These are phyloP conservation scores for Etia nguti DNA, from an alignment of 2,113 vertebrate genomes.

Conservation along the genomic window DNA sequence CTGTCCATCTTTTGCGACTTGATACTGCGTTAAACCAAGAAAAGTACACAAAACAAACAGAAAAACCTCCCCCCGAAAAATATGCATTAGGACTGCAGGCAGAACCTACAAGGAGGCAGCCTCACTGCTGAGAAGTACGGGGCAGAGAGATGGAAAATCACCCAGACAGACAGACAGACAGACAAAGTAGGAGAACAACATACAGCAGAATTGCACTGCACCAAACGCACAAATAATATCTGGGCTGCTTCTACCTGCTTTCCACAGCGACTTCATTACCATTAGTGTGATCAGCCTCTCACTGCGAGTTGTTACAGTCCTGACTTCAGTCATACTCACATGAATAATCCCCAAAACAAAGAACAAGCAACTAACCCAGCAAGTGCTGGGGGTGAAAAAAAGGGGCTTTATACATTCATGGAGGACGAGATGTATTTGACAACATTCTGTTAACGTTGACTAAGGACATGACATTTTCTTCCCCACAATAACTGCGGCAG, in stretches of 20 bases:
- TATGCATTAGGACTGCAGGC: background rate
- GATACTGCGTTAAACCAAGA: background rate
- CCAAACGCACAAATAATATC: slow-evolving; percentile 27
- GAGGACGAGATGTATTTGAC: background rate
- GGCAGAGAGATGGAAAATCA: background rate
- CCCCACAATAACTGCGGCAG: slow-evolving; percentile 2
- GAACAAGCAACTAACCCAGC: background rate
- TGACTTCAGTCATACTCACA: slow-evolving; percentile 5
- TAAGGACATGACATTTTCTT: slow-evolving; percentile 2
- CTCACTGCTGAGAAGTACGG: background rate
- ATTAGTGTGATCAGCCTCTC: slow-evolving; percentile 13
- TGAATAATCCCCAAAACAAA: slow-evolving; percentile 25
- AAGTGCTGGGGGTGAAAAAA: background rate
- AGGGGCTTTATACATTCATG: background rate
- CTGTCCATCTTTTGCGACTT: background rate
- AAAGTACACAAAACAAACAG: background rate
- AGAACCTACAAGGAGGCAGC: background rate
- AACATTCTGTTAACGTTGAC: background rate
- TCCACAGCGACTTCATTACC: slow-evolving; percentile 25
- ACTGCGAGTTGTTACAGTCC: slow-evolving; percentile 1
- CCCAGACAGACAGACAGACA: background rate
- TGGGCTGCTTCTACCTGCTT: background rate
- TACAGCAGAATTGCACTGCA: slow-evolving; percentile 5
- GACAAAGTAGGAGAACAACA: background rate
- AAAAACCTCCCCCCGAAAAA: background rate